Evolutionary conservation across 2,113 vertebrate genomes (phyloP), one percentile per base, ranked within the genome.

Genomic region (Xiphophorus maculatus): DNA sequence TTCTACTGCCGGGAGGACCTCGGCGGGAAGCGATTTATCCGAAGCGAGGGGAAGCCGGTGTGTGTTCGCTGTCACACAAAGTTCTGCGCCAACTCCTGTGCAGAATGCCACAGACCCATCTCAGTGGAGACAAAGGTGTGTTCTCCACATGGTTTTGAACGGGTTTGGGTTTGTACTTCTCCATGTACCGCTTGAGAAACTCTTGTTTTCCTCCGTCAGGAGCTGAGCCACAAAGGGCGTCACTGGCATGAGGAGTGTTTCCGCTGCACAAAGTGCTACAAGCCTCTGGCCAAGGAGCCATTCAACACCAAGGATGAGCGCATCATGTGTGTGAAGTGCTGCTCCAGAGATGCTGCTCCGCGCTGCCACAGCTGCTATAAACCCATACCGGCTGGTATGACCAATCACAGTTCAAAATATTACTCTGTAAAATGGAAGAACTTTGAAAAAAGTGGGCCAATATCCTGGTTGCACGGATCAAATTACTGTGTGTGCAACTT

Each of bases 161-260:
- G 22, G 17, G 44, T 48, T 19, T 58, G 51, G 7, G 22, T 9
- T 9, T n/a, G 10, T n/a, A n/a, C 25, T 25, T 6, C 22, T 58
- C 22, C 51, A n/a, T 11, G 51, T 25, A n/a, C 17, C 8, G 66
- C 11, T 12, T 33, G 69, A 10, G 44, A n/a, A 67, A 12, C 15
- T 15, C 51, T 32, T 14, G 7, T 42, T 64, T 40, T 80, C 8
- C n/a, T 44, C 76, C 35, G 35, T 13, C 80, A 99, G 98, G 97
- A 99, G 93, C 88, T 99, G 84, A 95, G 96, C 72, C 97, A 98
- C 82, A 98, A 97, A 90, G 97, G 95, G 71, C 95, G 96, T 0
- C 96, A 95, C 92, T 99, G 97, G 97, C 98, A 99, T 0, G 96
- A 97, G 44, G 95, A 71, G 82, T 99, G 97, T 84, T 99, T 99